A percentile compares a stretch with the other conserved stretches of the same genome.
Evolutionary conservation across 2,797 vertebrate species (phyloP).

Genomic region (Sebastes matsubarae): DNA sequence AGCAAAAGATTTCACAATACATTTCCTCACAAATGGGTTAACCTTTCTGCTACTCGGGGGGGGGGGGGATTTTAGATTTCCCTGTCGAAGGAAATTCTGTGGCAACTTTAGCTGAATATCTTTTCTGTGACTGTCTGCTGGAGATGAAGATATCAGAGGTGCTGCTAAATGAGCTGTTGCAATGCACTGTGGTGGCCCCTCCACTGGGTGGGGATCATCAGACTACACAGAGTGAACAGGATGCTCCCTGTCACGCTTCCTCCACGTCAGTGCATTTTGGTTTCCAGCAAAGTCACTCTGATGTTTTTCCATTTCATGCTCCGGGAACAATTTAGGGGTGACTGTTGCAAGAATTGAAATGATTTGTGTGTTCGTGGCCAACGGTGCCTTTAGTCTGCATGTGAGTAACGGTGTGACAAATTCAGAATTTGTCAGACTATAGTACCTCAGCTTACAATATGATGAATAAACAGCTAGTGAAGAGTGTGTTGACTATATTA

Average conservation of each 20-base stretch:
- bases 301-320: slow-evolving; percentile 41
- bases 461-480: background rate
- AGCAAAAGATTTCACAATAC: slow-evolving; percentile 10
- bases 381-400: background rate
- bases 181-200: background rate
- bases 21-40: slow-evolving; percentile 6
- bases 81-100: background rate
- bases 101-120: background rate
- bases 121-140: background rate
- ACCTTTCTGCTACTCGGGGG: background rate
- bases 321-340: background rate
- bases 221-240: background rate
- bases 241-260: slow-evolving; percentile 4
- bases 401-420: background rate
- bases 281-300: slow-evolving; percentile 24
- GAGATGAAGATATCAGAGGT: slow-evolving; percentile 12
- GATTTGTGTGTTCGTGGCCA: background rate
- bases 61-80: background rate
- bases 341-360: background rate
- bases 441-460: background rate
- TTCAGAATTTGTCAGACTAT: slow-evolving; percentile 1
- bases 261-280: slow-evolving; percentile 8
- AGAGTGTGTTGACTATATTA: background rate
- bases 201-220: slow-evolving; percentile 65
- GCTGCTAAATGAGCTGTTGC: slow-evolving; percentile 13